These are phyloP conservation scores for Drosophila parvula DNA, from an alignment of 1,140 invertebrate genomes.

Conservation along the genomic window DNA sequence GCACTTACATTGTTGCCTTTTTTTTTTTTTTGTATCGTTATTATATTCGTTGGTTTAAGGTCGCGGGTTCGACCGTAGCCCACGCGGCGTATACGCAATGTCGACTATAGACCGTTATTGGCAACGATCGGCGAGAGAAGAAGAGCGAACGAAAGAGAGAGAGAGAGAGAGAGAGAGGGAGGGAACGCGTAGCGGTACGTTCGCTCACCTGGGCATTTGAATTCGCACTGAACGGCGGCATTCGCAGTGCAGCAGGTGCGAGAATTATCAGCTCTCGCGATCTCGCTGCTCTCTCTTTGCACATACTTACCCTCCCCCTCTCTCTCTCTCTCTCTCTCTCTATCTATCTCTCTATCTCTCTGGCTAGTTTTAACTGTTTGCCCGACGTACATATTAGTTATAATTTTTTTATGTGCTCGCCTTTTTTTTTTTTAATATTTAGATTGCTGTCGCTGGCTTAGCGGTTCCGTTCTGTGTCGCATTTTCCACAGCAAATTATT, in stretches of 20 bases:
- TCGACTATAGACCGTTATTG: conserved; percentile 23
- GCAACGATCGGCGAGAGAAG: conserved; percentile 17
- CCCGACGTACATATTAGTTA: conserved; percentile 49
- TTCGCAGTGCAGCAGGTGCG: conserved; percentile 61
- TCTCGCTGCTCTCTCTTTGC: conserved; percentile 29
- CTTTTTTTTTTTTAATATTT: conserved; percentile 68
- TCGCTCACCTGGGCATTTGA: conserved; percentile 76
- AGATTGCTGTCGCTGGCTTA: conserved; percentile 52
- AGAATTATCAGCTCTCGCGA: conserved; percentile 39
- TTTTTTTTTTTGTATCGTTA: conserved; percentile 11
- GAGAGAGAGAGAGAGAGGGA: background rate
- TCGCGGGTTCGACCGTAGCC: conserved; percentile 13
- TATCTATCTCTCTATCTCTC: conserved; percentile 25
- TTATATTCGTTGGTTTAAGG: conserved; percentile 25
- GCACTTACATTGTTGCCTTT: conserved; percentile 49
- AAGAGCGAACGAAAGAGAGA: conserved; percentile 17
- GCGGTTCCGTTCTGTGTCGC: conserved; percentile 59
- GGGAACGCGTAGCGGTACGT: conserved; percentile 36
- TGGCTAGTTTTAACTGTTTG: conserved; percentile 59
- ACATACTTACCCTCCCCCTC: conserved; percentile 13
- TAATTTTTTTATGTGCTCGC: conserved; percentile 56
- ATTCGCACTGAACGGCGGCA: conserved; percentile 70
- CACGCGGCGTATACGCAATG: conserved; percentile 56
- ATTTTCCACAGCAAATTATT: conserved; percentile 75
- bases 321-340: conserved; percentile 1